Conservation (phyloP, 2,113 vertebrate species). For the Neodon shergylaensis region DNA sequence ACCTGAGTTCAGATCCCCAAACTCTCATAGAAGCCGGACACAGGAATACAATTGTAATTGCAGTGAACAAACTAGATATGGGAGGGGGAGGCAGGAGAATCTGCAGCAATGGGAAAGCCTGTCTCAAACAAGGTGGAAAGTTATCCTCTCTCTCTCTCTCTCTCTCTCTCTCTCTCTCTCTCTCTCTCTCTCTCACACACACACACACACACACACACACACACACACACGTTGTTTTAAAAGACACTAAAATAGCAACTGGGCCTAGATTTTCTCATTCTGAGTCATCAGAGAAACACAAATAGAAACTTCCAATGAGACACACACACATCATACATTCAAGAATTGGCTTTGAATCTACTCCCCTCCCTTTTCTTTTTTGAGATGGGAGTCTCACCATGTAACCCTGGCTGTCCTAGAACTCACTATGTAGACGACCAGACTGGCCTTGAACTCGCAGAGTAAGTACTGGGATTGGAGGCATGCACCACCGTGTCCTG, state of each 20-base stretch:
- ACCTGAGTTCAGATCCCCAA: not conserved
- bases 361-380: not conserved
- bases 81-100: not conserved
- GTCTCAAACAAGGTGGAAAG: not conserved
- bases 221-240: not conserved
- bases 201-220: not conserved
- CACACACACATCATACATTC: no score
- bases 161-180: not conserved
- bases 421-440: not conserved
- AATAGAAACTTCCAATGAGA: not conserved
- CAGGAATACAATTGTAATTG: accelerated
- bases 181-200: not conserved
- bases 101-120: not conserved
- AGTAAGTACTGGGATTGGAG: not conserved
- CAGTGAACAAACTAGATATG: not conserved
- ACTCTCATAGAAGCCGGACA: not conserved
- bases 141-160: not conserved
- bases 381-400: not conserved
- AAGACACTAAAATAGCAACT: not conserved
- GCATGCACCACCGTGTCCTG: not conserved
- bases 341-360: not conserved
- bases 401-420: not conserved
- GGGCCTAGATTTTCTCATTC: not conserved
- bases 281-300: not conserved
- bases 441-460: not conserved